Evolutionary conservation across 2,888 invertebrate species (phyloP), one percentile per base, ranked within the genome.

Genomic region (Drosophila neotestacea): DNA sequence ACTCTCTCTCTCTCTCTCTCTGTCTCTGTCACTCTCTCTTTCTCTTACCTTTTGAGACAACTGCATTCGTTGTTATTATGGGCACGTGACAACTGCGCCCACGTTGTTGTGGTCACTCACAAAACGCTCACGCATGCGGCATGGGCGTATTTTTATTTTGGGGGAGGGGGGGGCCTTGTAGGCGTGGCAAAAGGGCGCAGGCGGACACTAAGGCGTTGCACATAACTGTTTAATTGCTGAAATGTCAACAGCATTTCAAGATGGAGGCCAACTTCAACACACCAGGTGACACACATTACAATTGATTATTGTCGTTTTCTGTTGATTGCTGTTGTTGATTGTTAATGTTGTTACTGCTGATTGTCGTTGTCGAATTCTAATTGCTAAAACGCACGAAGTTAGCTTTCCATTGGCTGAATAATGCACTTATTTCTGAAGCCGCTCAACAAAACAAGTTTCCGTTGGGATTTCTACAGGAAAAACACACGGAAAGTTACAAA

Each of bases 161-260:
- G 46, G 47, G 5, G 30, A 22, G 2, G 22, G 22, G 22, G 3
- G 22, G 22, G 22, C 9, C 22, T 30, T 27, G 51, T 78, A 64
- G 64, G 56, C 63, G 67, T 54, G 50, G 28, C 44, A 39, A 52
- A 64, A 13, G 46, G 46, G 56, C 70, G 59, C 41, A 58, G 54
- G 64, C 32, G 32, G 32, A 32, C 32, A 6, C 32, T 7, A 32
- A 32, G 32, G 32, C 70, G 48, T 59, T 44, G 51, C 42, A 30
- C 73, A 76, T 84, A 90, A 90, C 85, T 78, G 90, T 90, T 90
- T 81, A 89, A 87, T 90, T 91, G 89, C 81, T 71, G 27, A 44
- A 66, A 51, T 66, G 70, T 73, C 58, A 54, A 54, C 65, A 58
- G 58, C 58, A 44, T 51, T 78, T 69, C 30, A 55, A 75, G 56